Conservation (phyloP, 2,888 invertebrate species). For the Teleogryllus oceanicus region DNA sequence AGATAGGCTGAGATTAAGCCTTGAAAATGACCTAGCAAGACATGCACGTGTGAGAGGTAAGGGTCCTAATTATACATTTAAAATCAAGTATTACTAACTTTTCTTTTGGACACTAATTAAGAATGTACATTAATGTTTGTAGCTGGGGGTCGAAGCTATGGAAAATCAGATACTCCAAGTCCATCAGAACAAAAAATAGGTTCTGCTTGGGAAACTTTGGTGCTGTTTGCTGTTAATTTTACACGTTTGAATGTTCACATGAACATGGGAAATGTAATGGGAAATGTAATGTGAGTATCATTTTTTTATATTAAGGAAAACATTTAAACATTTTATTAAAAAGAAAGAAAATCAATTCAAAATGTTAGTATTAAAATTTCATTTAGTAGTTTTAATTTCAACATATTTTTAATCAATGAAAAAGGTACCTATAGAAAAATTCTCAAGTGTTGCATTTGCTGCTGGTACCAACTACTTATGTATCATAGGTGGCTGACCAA, state of each 20-base stretch:
- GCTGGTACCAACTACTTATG: not conserved
- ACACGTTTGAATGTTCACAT: slow-evolving; percentile 94
- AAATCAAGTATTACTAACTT: not conserved
- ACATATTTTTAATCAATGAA: not conserved
- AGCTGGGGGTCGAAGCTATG: slow-evolving; percentile 57
- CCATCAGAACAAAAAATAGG: slow-evolving; percentile 61
- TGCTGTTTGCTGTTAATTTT: slow-evolving; percentile 93
- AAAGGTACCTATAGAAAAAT: not conserved
- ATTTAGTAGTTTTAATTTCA: no score
- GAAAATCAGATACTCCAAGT: slow-evolving; percentile 52
- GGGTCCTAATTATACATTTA: not conserved
- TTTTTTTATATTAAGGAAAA: not conserved
- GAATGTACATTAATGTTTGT: slow-evolving; percentile 24
- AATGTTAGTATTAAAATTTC: no score
- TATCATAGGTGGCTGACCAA: slow-evolving; percentile 78
- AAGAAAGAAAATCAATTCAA: no score
- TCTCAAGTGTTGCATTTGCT: not conserved
- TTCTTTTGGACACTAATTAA: slow-evolving; percentile 29
- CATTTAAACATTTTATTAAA: no score
- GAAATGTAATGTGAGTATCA: slow-evolving; percentile 78
- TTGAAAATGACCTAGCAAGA: slow-evolving; percentile 53
- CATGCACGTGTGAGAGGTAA: slow-evolving; percentile 42
- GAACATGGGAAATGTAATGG: slow-evolving; percentile 99
- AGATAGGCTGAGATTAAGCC: slow-evolving; percentile 57
- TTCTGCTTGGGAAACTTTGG: slow-evolving; percentile 92